phyloP scores from a whole-genome alignment of 2,113 vertebrate species.

The Pionites leucogaster region DNA sequence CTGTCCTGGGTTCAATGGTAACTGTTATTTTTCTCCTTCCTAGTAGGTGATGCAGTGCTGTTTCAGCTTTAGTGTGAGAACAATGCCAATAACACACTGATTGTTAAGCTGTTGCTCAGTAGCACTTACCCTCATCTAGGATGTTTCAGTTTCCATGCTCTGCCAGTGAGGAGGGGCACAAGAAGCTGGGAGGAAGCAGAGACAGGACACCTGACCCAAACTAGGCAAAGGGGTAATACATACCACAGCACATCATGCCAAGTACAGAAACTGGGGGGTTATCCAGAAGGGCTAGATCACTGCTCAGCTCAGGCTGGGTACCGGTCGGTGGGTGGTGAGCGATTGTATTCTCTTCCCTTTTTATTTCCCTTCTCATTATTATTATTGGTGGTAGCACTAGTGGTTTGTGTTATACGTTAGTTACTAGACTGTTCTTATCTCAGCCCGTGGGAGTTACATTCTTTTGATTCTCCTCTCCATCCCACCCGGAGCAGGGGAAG shows the following conservation, averaged over 20 bases:
- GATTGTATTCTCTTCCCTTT: too few species aligned
- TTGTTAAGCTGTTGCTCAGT: background rate
- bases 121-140: background rate
- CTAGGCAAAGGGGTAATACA: background rate
- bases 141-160: background rate
- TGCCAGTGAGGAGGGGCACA: background rate
- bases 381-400: too few species aligned
- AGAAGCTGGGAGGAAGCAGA: background rate
- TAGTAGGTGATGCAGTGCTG: background rate
- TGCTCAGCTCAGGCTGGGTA: too few species aligned
- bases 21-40: background rate
- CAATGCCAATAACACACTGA: background rate
- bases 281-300: background rate
- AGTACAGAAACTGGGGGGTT: background rate
- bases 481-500: too few species aligned
- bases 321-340: accelerated
- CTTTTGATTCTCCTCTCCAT: too few species aligned
- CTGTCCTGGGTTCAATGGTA: background rate
- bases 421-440: too few species aligned
- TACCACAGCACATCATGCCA: background rate
- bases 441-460: too few species aligned
- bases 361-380: too few species aligned
- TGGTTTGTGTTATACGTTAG: too few species aligned
- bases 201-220: background rate
- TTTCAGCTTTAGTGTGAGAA: background rate